Base-by-base conservation (phyloP, 2,888 invertebrate species). In the Dichetophora obliterata region DNA sequence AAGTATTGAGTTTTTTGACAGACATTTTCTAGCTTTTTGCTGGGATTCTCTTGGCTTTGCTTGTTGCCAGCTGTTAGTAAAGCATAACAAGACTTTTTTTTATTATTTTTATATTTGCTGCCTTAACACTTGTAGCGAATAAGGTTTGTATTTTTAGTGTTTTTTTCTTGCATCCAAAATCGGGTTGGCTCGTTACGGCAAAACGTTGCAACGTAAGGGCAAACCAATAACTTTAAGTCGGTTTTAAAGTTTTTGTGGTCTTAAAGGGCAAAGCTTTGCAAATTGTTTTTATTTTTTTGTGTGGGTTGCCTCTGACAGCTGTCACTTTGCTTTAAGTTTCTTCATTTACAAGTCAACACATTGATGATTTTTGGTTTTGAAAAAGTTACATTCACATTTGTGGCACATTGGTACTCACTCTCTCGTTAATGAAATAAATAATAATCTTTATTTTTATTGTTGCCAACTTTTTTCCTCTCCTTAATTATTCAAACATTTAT, bases 21-120 rank as follows among this genome's bases (percentile, higher is more conserved):
- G 57, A 59, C 11, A 27, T 59, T 22, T 59, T 14, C 57, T 14
- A 59, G 27, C 11, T 16, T 54, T 22, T 24, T 75, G 52, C 68
- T 66, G 34, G 43, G 66, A 34, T 66, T 66, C 14, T 54, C 22
- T 37, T 19, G 31, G 52, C n/a, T 57, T 19, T 43, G 43, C 31
- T 61, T 61, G 22, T 27, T 61, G 59, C 9, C 66, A 66, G 43
- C 66, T 66, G 66, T 66, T 37, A 22, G 2, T 43, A 66, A n/a
- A 34, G 8, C n/a, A 63, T 63, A 6, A 14, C 22, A n/a, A 16
- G 54, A 14, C n/a, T 43, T 37, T n/a, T 61, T 61, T 4, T 16
- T 24, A 11, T 14, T 61, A 14, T 24, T 31, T 22, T 61, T 61
- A 31, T 61, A 16, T 27, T 27, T 16, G 22, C 11, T 3, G 31